Evolutionary conservation across 2,113 vertebrate genomes (phyloP).

Genomic region (Oenanthe melanoleuca): DNA sequence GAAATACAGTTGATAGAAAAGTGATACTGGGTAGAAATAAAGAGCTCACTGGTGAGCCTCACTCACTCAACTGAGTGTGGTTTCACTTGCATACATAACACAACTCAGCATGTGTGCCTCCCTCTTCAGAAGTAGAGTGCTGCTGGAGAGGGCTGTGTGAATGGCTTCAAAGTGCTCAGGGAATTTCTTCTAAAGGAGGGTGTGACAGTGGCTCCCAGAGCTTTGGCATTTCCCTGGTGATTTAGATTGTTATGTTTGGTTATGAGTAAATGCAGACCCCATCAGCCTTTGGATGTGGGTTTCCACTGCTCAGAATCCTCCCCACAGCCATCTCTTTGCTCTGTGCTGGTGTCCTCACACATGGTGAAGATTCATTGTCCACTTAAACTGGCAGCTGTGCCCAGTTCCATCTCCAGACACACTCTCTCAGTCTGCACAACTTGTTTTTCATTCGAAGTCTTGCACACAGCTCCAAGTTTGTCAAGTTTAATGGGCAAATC

Average conservation of each 20-base stretch:
- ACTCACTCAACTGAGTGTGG: not conserved
- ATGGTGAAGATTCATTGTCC: not conserved
- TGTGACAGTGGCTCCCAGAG: not conserved
- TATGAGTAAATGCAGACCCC: not conserved
- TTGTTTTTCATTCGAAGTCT: not conserved
- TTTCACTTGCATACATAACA: conserved; percentile 6
- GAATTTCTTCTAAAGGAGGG: conserved; percentile 4
- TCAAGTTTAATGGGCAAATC: not conserved
- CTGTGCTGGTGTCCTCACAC: not conserved
- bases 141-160: conserved; percentile 24
- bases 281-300: not conserved
- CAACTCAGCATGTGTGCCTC: conserved; percentile 23
- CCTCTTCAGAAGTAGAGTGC: not conserved
- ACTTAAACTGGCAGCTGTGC: not conserved
- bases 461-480: not conserved
- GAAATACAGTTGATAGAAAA: conserved; percentile 9
- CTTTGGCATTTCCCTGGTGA: not conserved
- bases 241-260: not conserved
- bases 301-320: not conserved
- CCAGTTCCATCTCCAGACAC: not conserved
- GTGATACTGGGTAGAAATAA: not conserved
- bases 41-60: not conserved
- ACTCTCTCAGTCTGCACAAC: not conserved
- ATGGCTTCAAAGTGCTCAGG: not conserved
- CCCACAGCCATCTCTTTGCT: not conserved